These are phyloP conservation scores for Lagodon rhomboides DNA, from an alignment of 2,797 vertebrate genomes.

Conservation along the genomic window DNA sequence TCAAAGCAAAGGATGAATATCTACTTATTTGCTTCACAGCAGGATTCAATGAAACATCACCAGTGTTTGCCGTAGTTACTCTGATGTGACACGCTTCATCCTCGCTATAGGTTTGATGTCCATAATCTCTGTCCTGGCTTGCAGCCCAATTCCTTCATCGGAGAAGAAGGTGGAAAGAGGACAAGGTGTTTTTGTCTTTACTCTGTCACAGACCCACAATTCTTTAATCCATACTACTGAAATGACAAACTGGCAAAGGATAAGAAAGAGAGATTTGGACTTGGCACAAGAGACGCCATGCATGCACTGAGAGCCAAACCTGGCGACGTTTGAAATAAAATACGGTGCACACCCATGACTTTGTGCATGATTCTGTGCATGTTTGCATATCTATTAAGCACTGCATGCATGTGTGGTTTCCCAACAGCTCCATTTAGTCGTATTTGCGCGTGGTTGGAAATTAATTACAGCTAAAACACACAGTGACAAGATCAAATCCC, in stretches of 20 bases:
- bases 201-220: constrained; percentile 22
- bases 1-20: constrained; percentile 1
- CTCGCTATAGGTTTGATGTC: constrained; percentile 43
- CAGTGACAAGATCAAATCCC: constrained; percentile 76
- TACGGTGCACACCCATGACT: neutral
- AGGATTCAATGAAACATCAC: constrained; percentile 1
- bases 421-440: constrained; percentile 43
- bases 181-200: constrained; percentile 50
- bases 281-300: constrained; percentile 7
- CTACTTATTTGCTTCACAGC: neutral
- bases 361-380: neutral
- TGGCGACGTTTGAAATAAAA: neutral
- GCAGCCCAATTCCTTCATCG: constrained; percentile 23
- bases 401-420: constrained; percentile 2
- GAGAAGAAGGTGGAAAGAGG: constrained; percentile 34
- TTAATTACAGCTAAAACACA: constrained; percentile 79
- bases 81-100: constrained; percentile 35
- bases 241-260: constrained; percentile 59
- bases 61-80: constrained; percentile 10
- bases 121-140: constrained; percentile 51
- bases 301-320: constrained; percentile 6
- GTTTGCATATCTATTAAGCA: neutral
- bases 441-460: constrained; percentile 57
- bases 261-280: constrained; percentile 52
- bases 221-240: constrained; percentile 63